phyloP scores from a whole-genome alignment of 2,888 invertebrate species.

The Balanococcus diminutus region DNA sequence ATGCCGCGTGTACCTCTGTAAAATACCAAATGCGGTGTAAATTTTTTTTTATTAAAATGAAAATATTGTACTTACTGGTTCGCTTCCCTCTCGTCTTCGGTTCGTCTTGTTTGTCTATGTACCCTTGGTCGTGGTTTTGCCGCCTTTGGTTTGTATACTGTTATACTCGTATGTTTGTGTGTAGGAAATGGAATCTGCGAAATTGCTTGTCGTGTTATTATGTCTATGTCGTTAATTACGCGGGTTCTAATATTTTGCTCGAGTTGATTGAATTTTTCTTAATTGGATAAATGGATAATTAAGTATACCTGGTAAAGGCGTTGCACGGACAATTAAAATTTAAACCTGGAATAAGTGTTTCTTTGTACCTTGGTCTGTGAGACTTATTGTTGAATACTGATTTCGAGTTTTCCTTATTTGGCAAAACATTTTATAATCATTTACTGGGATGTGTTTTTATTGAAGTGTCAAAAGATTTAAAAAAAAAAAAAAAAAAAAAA shows the following conservation, averaged over 20 bases:
- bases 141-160: neutral
- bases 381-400: too few species aligned
- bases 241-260: neutral
- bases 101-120: neutral
- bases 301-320: neutral
- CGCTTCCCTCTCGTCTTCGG: neutral
- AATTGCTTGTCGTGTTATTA: neutral
- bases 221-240: neutral
- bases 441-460: too few species aligned
- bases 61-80: neutral
- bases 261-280: neutral
- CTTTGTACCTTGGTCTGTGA: neutral
- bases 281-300: neutral
- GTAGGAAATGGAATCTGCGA: neutral
- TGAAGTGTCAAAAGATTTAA: too few species aligned
- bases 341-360: neutral
- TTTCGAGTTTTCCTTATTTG: too few species aligned
- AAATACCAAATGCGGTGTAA: neutral
- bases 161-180: too few species aligned
- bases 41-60: neutral
- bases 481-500: too few species aligned
- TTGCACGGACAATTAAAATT: neutral
- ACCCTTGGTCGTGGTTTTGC: neutral
- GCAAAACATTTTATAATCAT: too few species aligned
- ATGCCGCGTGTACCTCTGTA: neutral